A percentile compares a stretch with the other conserved stretches of the same genome.
Evolutionary conservation across 2,113 vertebrate species (phyloP).

Genomic region (Scopus umbretta): DNA sequence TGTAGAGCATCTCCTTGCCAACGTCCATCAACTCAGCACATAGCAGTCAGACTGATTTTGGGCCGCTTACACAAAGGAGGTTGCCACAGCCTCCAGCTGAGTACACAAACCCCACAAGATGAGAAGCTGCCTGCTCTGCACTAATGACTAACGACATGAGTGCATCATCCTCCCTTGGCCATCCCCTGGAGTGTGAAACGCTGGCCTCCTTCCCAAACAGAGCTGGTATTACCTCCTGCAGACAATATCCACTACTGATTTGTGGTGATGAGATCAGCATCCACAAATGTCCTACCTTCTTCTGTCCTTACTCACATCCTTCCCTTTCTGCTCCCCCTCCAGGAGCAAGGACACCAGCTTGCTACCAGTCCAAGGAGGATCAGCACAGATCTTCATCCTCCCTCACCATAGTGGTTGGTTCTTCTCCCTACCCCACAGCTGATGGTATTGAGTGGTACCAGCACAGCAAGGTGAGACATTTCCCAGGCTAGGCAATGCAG

Average conservation of each 20-base stretch:
- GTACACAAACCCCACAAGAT: background rate
- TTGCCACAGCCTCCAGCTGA: background rate
- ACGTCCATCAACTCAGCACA: background rate
- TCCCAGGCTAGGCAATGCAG: background rate
- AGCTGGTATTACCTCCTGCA: background rate
- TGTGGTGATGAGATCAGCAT: background rate
- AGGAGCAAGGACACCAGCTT: background rate
- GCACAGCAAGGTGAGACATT: background rate
- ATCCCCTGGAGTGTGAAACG: background rate
- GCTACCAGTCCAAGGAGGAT: background rate
- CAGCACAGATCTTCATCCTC: background rate
- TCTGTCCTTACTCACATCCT: background rate
- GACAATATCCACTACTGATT: background rate
- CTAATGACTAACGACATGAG: background rate
- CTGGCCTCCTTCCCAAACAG: background rate
- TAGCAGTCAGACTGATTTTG: rapidly evolving
- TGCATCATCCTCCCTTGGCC: background rate
- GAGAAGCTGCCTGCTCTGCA: background rate
- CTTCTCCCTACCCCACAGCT: background rate
- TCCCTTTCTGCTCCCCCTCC: background rate
- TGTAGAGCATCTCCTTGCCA: background rate
- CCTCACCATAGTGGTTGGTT: rapidly evolving
- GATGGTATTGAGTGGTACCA: background rate
- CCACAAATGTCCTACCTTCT: background rate
- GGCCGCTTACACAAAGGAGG: background rate